A percentile compares a stretch with the other conserved stretches of the same genome.
Conservation (phyloP, 2,113 vertebrate genomes). For the Caranx melampygus region DNA sequence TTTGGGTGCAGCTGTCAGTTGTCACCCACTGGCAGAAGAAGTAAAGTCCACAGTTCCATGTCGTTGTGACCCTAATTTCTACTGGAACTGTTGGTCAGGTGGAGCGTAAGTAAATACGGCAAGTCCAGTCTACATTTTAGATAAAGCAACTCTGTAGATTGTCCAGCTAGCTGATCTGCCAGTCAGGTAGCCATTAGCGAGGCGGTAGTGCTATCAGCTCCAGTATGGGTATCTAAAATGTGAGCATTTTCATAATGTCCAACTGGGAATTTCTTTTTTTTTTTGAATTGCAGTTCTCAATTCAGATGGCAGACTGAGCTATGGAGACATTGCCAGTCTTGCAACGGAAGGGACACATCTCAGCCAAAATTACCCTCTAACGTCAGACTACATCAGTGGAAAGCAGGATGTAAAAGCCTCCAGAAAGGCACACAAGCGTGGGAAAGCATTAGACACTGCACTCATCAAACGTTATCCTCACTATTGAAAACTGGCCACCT, state of each 20-base stretch:
- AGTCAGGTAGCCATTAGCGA: constrained; percentile 48
- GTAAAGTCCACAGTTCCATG: neutral
- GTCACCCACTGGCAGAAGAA: constrained; percentile 6
- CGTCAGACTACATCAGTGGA: constrained; percentile 34
- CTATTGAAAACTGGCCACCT: neutral
- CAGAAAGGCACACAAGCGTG: neutral
- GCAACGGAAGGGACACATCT: constrained; percentile 1
- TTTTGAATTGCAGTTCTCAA: constrained; percentile 28
- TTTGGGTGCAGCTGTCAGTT: neutral
- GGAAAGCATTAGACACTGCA: neutral
- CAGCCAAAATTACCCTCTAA: constrained; percentile 29
- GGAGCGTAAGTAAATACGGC: constrained; percentile 32
- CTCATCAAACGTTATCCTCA: neutral
- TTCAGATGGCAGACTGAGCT: constrained; percentile 36
- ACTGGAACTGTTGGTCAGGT: constrained; percentile 8
- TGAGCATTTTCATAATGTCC: constrained; percentile 44
- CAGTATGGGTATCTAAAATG: constrained; percentile 33
- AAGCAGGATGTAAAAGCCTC: constrained; percentile 9
- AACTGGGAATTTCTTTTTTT: neutral
- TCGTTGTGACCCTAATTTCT: neutral
- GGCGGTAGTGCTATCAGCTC: constrained; percentile 16
- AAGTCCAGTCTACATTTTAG: constrained; percentile 36
- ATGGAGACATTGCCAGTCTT: constrained; percentile 24
- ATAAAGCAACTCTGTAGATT: constrained; percentile 39
- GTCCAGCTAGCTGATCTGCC: constrained; percentile 40